A percentile compares a stretch with the other conserved stretches of the same genome.
phyloP scores from a whole-genome alignment of 1,140 invertebrate genomes.

The Drosophila paulistorum region DNA sequence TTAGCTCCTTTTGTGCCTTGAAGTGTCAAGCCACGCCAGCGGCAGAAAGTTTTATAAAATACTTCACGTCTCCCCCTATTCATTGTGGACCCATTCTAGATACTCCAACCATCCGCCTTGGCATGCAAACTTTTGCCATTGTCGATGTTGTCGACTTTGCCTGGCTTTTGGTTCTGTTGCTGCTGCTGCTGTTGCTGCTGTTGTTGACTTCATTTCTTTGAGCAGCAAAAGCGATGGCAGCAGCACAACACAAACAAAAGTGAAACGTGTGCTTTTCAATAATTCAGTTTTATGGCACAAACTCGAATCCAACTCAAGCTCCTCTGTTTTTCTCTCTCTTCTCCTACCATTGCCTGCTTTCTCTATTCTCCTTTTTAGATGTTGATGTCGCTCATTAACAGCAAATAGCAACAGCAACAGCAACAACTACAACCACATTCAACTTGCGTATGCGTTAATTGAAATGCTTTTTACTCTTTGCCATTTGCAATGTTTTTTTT shows the following conservation, averaged over 20 bases:
- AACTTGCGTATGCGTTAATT: constrained; percentile 43
- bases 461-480: constrained; percentile 63
- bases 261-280: constrained; percentile 68
- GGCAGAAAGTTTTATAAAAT: constrained; percentile 73
- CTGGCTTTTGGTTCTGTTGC: constrained; percentile 3
- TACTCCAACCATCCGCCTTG: background rate
- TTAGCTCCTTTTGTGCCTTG: constrained; percentile 44
- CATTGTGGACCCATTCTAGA: background rate
- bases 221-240: constrained; percentile 32
- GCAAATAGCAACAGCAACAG: constrained; percentile 23
- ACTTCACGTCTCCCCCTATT: constrained; percentile 23
- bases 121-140: constrained; percentile 47
- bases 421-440: constrained; percentile 16
- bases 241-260: constrained; percentile 58
- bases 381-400: constrained; percentile 57
- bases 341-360: constrained; percentile 2
- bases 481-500: constrained; percentile 28
- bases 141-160: constrained; percentile 29
- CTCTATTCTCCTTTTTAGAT: constrained; percentile 27
- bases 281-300: constrained; percentile 67
- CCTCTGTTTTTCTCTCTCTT: background rate
- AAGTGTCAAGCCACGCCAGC: constrained; percentile 67
- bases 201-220: constrained; percentile 77
- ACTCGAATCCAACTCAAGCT: constrained; percentile 36
- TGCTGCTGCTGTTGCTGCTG: constrained; percentile 37